These are phyloP conservation scores for Taeniopygia guttata DNA, from an alignment of 2,797 vertebrate species.

Conservation along the genomic window DNA sequence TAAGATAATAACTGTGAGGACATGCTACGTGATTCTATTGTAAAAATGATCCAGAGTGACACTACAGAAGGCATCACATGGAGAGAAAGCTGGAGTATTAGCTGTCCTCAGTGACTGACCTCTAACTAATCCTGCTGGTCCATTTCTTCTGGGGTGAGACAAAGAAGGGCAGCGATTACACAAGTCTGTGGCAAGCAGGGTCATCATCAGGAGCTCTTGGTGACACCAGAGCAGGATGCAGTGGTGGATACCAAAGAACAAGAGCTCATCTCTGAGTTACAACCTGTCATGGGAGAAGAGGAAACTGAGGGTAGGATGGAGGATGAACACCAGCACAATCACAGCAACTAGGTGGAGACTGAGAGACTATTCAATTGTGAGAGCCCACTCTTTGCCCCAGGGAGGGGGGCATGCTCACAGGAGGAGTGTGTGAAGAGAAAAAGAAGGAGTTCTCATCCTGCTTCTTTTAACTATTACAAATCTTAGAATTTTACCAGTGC, in stretches of 20 bases:
- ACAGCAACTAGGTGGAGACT: neutral
- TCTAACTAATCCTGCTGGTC: neutral
- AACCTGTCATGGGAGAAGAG: neutral
- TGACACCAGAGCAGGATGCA: neutral
- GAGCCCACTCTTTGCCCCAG: fast-evolving
- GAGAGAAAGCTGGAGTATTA: neutral
- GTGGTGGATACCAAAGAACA: neutral
- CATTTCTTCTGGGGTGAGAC: neutral
- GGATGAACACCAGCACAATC: neutral
- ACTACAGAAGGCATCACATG: neutral
- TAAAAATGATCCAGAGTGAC: neutral
- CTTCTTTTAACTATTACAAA: neutral
- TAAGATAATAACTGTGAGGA: neutral
- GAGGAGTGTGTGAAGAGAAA: neutral
- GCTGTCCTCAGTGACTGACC: neutral
- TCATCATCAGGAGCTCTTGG: neutral
- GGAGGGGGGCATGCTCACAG: neutral
- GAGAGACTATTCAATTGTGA: neutral
- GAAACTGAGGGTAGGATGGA: neutral
- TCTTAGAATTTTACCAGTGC: neutral
- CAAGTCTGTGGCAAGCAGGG: neutral
- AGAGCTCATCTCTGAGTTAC: fast-evolving
- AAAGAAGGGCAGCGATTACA: neutral
- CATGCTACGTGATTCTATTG: neutral
- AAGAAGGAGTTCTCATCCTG: neutral